phyloP scores from a whole-genome alignment of 2,113 vertebrate species.

The Pyrgilauda ruficollis region DNA sequence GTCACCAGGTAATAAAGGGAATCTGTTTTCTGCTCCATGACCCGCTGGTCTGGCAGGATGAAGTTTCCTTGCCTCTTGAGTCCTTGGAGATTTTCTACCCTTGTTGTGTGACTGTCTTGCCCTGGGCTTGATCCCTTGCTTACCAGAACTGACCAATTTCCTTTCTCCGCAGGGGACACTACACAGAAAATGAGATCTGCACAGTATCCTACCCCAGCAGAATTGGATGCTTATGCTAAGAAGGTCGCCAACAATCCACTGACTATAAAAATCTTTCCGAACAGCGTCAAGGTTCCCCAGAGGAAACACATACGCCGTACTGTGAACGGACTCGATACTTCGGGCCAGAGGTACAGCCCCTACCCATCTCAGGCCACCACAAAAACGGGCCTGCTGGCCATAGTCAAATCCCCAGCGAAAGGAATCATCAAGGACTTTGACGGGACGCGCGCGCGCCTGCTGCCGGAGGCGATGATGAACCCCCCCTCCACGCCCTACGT shows the following conservation, averaged over 20 bases:
- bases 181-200: conserved; percentile 99
- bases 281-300: conserved; percentile 99
- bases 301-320: conserved; percentile 97
- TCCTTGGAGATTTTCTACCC: background rate
- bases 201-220: conserved; percentile 99
- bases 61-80: background rate
- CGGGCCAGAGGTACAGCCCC: conserved; percentile 96
- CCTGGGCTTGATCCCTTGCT: background rate
- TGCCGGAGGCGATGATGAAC: conserved; percentile 93
- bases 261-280: conserved; percentile 99
- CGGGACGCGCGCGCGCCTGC: conserved; percentile 88
- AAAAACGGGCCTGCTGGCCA: conserved; percentile 93
- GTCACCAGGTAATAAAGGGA: conserved; percentile 16
- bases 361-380: conserved; percentile 91
- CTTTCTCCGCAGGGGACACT: conserved; percentile 92
- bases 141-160: background rate
- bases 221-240: conserved; percentile 99
- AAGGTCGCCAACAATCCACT: conserved; percentile 98
- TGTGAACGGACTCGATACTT: conserved; percentile 97
- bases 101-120: conserved; percentile 13
- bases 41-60: conserved; percentile 20
- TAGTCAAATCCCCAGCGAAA: conserved; percentile 91
- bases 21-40: background rate
- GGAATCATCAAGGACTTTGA: conserved; percentile 95
- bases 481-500: conserved; percentile 85